Conservation (phyloP, 2,113 vertebrate species). For the Elephas maximus region DNA sequence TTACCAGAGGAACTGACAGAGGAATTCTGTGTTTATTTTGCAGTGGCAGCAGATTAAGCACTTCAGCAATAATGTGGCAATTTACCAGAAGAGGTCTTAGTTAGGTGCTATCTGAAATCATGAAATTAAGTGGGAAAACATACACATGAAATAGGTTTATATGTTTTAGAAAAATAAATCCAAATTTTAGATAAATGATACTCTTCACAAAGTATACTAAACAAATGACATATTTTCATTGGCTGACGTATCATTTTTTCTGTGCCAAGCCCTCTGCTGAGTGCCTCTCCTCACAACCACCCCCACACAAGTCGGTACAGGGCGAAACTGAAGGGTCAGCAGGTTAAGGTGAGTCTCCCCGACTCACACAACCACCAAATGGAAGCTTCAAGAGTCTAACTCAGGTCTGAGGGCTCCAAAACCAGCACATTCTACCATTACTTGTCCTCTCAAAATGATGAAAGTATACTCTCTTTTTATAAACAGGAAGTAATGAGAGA, state of each 20-base stretch:
- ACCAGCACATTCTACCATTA: not conserved
- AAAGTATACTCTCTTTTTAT: not conserved
- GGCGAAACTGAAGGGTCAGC: not conserved
- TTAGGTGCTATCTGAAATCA: slow-evolving; percentile 82
- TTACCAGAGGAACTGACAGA: slow-evolving; percentile 70
- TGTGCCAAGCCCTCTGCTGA: slow-evolving; percentile 47
- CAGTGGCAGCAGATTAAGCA: slow-evolving; percentile 79
- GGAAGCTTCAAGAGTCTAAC: not conserved
- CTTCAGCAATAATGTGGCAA: slow-evolving; percentile 76
- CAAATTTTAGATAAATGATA: slow-evolving; percentile 76
- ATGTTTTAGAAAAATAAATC: slow-evolving; percentile 82
- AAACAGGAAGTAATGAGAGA: slow-evolving; percentile 50
- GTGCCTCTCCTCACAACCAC: not conserved
- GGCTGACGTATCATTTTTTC: slow-evolving; percentile 59
- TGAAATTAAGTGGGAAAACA: slow-evolving; percentile 82
- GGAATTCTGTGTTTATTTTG: slow-evolving; percentile 80
- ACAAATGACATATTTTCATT: slow-evolving; percentile 71
- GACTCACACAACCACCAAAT: not conserved
- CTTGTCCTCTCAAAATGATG: not conserved
- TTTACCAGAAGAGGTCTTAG: slow-evolving; percentile 79
- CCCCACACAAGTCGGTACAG: not conserved
- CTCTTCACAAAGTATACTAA: slow-evolving; percentile 68
- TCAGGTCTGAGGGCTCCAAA: not conserved
- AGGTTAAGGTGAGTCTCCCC: not conserved
- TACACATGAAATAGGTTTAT: slow-evolving; percentile 72